Base-by-base conservation (phyloP, 2,797 vertebrate genomes). In the Schizopygopsis malacanthus region DNA sequence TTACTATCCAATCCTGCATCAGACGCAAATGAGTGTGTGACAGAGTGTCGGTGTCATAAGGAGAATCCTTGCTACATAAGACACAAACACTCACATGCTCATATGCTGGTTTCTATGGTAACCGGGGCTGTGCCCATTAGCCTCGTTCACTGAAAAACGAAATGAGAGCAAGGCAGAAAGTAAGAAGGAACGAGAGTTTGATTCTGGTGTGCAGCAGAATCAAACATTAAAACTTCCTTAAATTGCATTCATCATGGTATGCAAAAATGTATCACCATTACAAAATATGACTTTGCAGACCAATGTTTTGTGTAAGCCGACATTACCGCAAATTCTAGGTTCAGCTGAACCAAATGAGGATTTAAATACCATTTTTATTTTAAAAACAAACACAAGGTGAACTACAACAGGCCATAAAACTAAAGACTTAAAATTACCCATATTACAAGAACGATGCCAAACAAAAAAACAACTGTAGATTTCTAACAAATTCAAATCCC, bases 101-200 rank as follows among this genome's bases (percentile, higher is more conserved):
- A 1, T 56, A 79, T 63, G 20, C 69, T 76, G 77, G 90, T 91
- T 82, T 76, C 89, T 84, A 88, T 79, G 81, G 90, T 78, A 88
- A 90, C 90, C 61, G 28, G 54, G 83, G 86, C 50, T 83, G 54
- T 77, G 81, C 81, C 85, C 81, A 75, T 90, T 61, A 77, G 76
- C 37, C 84, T 84, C 28, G 18, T 85, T 83, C 67, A 33, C 16
- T 45, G 52, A 78, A n/a, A 65, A 20, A 47, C 41, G 18, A 67
- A 33, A 71, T 20, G 45, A 77, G 63, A 77, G 50, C 33, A 67
- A 71, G 25, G 25, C 2, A 13, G 56, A 75, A 67, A 79, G 47
- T 20, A 43, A 70, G n/a, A 61, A n/a, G 56, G 22, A 61, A 25
- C 1, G 4, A 28, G 28, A 28, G 28, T 28, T 28, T 28, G 28